Conservation (phyloP, 2,797 vertebrate species). For the Falco berigora region DNA sequence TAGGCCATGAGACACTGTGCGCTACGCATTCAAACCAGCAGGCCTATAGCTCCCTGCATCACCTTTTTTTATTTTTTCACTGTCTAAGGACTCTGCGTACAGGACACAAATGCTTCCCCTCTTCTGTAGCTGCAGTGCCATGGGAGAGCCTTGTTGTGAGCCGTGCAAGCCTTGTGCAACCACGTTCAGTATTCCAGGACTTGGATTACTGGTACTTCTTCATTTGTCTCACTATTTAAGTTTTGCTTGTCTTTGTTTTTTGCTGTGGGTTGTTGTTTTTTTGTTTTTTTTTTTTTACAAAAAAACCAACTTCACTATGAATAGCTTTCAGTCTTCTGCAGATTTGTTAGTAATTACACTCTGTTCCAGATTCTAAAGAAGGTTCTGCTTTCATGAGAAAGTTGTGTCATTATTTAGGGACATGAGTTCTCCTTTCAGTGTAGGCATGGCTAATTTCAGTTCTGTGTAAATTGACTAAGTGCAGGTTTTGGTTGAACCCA, state of each 20-base stretch:
- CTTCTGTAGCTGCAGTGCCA: background rate
- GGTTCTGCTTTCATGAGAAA: slow-evolving; percentile 44
- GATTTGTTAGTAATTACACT: slow-evolving; percentile 17
- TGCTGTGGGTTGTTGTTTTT: background rate
- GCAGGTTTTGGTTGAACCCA: slow-evolving; percentile 29
- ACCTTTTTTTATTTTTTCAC: background rate
- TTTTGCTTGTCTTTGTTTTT: background rate
- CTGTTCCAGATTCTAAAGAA: slow-evolving; percentile 37
- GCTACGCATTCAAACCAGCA: background rate
- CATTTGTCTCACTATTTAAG: background rate
- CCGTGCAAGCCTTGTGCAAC: background rate
- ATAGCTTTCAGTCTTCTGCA: slow-evolving; percentile 19
- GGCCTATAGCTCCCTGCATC: background rate
- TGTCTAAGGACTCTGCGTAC: background rate
- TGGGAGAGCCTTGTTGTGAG: background rate
- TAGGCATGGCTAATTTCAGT: background rate
- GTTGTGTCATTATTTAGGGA: slow-evolving; percentile 37
- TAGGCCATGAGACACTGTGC: background rate
- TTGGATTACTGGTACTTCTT: background rate
- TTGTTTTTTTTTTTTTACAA: background rate
- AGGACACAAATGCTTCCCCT: background rate
- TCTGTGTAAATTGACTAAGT: slow-evolving; percentile 3
- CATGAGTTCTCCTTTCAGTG: slow-evolving; percentile 34
- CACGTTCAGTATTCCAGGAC: background rate
- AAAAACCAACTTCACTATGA: background rate